Evolutionary conservation across 1,140 invertebrate genomes (phyloP).

Genomic region (Hylaeus volcanicus): DNA sequence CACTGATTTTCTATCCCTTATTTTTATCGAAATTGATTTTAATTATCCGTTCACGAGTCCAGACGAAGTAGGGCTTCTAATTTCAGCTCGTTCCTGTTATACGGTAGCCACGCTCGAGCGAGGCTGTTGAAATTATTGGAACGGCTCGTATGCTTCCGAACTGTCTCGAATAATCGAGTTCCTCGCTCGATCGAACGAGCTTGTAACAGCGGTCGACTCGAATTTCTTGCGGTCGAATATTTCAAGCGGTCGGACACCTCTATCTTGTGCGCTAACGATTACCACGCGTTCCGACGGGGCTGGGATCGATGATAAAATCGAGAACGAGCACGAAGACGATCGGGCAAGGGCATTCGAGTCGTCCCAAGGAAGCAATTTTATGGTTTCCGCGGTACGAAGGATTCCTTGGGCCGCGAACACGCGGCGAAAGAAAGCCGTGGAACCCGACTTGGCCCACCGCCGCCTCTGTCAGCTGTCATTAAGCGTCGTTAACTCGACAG

Average conservation of each 20-base stretch:
- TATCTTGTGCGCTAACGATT: background rate
- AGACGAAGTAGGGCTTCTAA: too few species aligned
- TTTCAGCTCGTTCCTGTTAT: too few species aligned
- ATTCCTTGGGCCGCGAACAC: conserved; percentile 10
- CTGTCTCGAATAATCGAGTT: background rate
- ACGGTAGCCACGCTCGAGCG: too few species aligned
- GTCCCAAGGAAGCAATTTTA: conserved; percentile 40
- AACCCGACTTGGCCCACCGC: conserved; percentile 30
- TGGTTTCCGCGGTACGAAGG: conserved; percentile 52
- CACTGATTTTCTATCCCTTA: too few species aligned
- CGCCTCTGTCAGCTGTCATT: conserved; percentile 65
- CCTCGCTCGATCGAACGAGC: background rate
- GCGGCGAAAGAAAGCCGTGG: conserved; percentile 35
- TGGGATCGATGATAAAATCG: conserved; percentile 58
- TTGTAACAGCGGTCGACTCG: background rate
- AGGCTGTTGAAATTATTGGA: too few species aligned
- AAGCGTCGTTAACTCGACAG: conserved; percentile 64
- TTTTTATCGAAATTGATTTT: too few species aligned
- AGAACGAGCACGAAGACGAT: conserved; percentile 6
- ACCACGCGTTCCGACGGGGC: background rate
- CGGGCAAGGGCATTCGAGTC: conserved; percentile 1
- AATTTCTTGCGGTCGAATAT: conserved; percentile 18
- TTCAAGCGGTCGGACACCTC: conserved; percentile 9
- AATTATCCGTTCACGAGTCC: too few species aligned
- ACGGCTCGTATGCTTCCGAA: too few species aligned